phyloP scores from a whole-genome alignment of 2,113 vertebrate genomes.

The Malurus melanocephalus region DNA sequence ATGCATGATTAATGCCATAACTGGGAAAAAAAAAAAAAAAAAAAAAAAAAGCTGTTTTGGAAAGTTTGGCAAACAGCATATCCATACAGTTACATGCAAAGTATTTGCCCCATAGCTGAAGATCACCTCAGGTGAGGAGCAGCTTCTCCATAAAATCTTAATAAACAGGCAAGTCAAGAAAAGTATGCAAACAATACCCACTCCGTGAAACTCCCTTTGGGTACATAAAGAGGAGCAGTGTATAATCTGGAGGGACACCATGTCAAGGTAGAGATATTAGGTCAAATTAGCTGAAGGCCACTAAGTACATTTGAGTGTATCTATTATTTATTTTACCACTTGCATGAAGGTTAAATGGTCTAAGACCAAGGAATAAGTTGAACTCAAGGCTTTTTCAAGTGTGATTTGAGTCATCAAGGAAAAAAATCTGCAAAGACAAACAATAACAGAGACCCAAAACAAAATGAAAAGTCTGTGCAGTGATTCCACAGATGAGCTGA shows the following conservation, averaged over 20 bases:
- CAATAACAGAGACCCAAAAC: background rate
- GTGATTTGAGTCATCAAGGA: background rate
- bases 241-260: background rate
- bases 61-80: background rate
- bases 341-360: background rate
- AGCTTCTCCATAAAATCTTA: background rate
- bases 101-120: slow-evolving; percentile 5
- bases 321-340: background rate
- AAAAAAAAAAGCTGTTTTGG: background rate
- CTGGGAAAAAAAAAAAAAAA: background rate
- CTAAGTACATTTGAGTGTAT: background rate
- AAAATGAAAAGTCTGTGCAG: background rate
- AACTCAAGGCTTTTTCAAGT: background rate
- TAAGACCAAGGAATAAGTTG: background rate
- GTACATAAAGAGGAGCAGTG: slow-evolving; percentile 30
- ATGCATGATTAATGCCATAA: background rate
- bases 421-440: background rate
- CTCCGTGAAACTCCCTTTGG: slow-evolving; percentile 16
- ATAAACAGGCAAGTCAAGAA: slow-evolving; percentile 42
- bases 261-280: background rate
- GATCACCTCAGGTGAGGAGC: background rate
- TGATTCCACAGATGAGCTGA: background rate
- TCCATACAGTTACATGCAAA: background rate
- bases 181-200: slow-evolving; percentile 11
- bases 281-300: background rate